These are phyloP conservation scores for Ernsta delagoae DNA, from an alignment of 2,888 invertebrate genomes.

Conservation along the genomic window DNA sequence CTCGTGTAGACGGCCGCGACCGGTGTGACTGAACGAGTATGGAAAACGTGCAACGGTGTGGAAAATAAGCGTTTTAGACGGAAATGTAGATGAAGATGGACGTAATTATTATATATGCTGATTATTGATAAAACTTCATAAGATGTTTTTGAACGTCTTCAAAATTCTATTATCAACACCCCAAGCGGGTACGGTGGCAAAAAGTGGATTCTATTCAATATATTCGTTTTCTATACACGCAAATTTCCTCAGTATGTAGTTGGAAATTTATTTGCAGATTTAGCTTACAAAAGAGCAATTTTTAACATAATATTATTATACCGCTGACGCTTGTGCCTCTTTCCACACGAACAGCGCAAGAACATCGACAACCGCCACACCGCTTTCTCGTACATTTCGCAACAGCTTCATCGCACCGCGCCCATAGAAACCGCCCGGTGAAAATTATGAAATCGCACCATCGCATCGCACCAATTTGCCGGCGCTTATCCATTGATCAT, in stretches of 20 bases:
- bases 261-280: too few species aligned
- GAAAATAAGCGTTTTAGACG: conserved; percentile 18
- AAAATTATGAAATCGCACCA: conserved; percentile 72
- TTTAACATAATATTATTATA: neutral
- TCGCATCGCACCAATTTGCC: conserved; percentile 32
- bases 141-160: too few species aligned
- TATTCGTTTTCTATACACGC: too few species aligned
- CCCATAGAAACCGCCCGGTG: conserved; percentile 69
- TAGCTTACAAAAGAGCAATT: too few species aligned
- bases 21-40: conserved; percentile 52
- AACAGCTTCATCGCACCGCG: conserved; percentile 65
- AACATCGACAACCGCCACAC: conserved; percentile 73
- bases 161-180: too few species aligned
- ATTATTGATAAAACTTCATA: too few species aligned
- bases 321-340: conserved; percentile 50
- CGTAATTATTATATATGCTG: too few species aligned
- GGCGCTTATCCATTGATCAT: neutral
- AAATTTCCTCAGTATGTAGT: too few species aligned
- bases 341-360: conserved; percentile 53
- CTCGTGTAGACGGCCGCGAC: conserved; percentile 60
- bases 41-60: conserved; percentile 22
- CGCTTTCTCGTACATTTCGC: conserved; percentile 69
- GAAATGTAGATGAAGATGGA: neutral
- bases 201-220: too few species aligned
- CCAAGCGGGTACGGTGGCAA: too few species aligned